Evolutionary conservation across 1,140 invertebrate genomes (phyloP).

Genomic region (Drosophila lacteicornis): DNA sequence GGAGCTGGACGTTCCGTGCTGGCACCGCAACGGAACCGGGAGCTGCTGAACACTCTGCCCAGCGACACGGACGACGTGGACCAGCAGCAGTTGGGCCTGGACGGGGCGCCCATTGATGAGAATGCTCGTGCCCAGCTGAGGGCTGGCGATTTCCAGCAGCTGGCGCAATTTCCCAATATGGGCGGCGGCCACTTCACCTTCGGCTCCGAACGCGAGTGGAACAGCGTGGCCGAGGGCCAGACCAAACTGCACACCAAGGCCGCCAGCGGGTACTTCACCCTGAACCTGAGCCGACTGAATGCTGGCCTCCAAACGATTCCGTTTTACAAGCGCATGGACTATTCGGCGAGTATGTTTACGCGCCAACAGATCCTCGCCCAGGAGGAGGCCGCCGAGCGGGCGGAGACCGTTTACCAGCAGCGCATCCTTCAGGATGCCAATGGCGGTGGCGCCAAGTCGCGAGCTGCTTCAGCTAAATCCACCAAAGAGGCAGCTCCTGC

Average conservation of each 20-base stretch:
- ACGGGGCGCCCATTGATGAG: slow-evolving; percentile 61
- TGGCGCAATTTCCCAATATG: slow-evolving; percentile 64
- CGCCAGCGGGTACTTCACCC: slow-evolving; percentile 68
- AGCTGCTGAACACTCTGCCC: slow-evolving; percentile 55
- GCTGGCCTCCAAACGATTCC: slow-evolving; percentile 77
- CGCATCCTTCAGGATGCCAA: slow-evolving; percentile 53
- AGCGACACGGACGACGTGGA: slow-evolving; percentile 61
- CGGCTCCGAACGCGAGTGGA: slow-evolving; percentile 79
- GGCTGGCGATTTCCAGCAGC: slow-evolving; percentile 71
- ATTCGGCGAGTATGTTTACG: slow-evolving; percentile 64
- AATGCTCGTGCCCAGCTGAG: slow-evolving; percentile 69
- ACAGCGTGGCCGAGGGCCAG: slow-evolving; percentile 54
- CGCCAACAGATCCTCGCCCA: slow-evolving; percentile 62
- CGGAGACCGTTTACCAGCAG: slow-evolving; percentile 68
- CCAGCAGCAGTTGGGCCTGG: slow-evolving; percentile 42
- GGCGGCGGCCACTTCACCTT: slow-evolving; percentile 79
- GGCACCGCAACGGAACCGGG: slow-evolving; percentile 60
- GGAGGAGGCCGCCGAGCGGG: slow-evolving; percentile 68
- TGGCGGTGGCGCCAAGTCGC: slow-evolving; percentile 34
- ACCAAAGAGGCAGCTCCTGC: slow-evolving; percentile 2
- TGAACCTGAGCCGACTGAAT: slow-evolving; percentile 69
- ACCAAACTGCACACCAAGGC: slow-evolving; percentile 59
- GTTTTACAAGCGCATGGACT: slow-evolving; percentile 83
- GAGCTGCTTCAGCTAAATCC: slow-evolving; percentile 44
- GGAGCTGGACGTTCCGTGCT: slow-evolving; percentile 22